phyloP scores from a whole-genome alignment of 2,797 vertebrate genomes.

The Brachyalestes nurse region DNA sequence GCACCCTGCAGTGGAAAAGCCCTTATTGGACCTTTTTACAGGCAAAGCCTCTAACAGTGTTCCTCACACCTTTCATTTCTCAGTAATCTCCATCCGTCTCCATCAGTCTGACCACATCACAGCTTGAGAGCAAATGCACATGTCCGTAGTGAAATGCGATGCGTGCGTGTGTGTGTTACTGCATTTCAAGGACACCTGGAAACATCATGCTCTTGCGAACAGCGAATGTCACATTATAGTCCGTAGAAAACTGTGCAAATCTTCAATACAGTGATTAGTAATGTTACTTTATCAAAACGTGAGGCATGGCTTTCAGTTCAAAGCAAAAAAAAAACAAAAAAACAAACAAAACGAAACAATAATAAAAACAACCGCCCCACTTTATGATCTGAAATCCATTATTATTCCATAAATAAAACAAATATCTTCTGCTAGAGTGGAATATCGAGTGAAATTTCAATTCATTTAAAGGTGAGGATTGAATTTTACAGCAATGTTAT shows the following conservation, averaged over 20 bases:
- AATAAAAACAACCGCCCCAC: slow-evolving; percentile 36
- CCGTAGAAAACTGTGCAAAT: slow-evolving; percentile 90
- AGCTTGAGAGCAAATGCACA: slow-evolving; percentile 60
- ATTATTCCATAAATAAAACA: neutral
- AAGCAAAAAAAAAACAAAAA: slow-evolving; percentile 32
- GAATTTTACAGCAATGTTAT: neutral
- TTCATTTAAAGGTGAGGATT: neutral
- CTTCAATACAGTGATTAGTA: slow-evolving; percentile 93
- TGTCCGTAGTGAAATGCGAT: slow-evolving; percentile 2
- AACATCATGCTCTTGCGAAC: slow-evolving; percentile 3
- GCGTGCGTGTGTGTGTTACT: slow-evolving; percentile 1
- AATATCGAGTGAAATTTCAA: neutral
- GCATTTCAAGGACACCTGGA: neutral
- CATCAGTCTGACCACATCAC: slow-evolving; percentile 69
- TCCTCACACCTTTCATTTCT: slow-evolving; percentile 36
- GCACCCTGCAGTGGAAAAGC: neutral
- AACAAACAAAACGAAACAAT: too few relatives aligned
- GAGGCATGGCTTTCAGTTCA: slow-evolving; percentile 68
- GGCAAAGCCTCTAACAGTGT: neutral
- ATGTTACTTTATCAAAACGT: slow-evolving; percentile 78
- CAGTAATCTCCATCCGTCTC: slow-evolving; percentile 40
- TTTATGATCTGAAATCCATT: slow-evolving; percentile 8
- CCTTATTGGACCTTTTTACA: neutral
- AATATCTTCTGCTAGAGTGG: neutral
- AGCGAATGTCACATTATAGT: slow-evolving; percentile 68